A percentile compares a stretch with the other conserved stretches of the same genome.
Conservation (phyloP, 1,140 invertebrate genomes). For the Drosophila quadrilineata region DNA sequence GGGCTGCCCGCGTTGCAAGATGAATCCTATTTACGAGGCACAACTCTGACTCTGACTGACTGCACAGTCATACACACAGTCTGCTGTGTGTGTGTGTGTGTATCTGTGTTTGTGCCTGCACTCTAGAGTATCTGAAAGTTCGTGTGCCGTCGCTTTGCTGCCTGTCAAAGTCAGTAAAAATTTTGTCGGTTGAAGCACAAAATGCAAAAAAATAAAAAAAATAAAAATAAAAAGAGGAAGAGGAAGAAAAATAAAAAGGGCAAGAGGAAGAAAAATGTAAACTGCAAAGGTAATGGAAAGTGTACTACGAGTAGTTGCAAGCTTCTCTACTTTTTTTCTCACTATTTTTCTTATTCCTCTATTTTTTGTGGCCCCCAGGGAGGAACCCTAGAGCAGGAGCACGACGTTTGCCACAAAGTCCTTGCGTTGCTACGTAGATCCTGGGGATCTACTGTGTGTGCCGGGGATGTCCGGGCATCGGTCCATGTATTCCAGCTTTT, state of each 20-base stretch:
- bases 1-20: conserved; percentile 61
- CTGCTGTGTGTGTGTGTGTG: conserved; percentile 11
- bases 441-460: conserved; percentile 15
- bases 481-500: conserved; percentile 26
- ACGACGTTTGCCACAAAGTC: too few relatives aligned
- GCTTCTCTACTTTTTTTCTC: too few relatives aligned
- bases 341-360: neutral
- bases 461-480: conserved; percentile 8
- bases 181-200: conserved; percentile 51
- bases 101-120: conserved; percentile 12
- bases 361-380: too few relatives aligned
- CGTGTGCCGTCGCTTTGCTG: conserved; percentile 33
- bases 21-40: conserved; percentile 76
- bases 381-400: too few relatives aligned
- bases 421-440: neutral
- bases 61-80: conserved; percentile 25
- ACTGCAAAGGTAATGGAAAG: conserved; percentile 61
- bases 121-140: conserved; percentile 36
- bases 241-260: conserved; percentile 31
- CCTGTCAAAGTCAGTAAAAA: conserved; percentile 74
- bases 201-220: conserved; percentile 32
- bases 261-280: conserved; percentile 16
- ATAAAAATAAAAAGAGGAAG: conserved; percentile 3
- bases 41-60: conserved; percentile 65
- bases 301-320: conserved; percentile 35